These are phyloP conservation scores for Sakesphorus luctuosus DNA, from an alignment of 2,113 vertebrate species.

Conservation along the genomic window DNA sequence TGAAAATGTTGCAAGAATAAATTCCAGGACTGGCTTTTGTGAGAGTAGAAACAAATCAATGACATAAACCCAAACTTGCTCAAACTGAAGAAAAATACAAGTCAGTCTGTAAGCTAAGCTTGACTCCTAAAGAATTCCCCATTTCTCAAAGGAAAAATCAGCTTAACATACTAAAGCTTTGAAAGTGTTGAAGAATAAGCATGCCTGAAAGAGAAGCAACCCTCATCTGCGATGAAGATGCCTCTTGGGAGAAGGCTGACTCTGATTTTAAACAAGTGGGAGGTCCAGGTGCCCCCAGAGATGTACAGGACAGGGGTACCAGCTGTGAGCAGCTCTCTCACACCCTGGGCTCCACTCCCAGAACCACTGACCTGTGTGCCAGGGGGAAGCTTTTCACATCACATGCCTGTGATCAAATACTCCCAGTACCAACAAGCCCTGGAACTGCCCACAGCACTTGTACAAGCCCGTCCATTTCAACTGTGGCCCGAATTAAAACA, in stretches of 20 bases:
- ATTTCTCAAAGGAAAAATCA: neutral
- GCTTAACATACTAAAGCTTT: neutral
- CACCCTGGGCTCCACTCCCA: neutral
- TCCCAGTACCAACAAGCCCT: neutral
- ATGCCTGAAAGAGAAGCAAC: neutral
- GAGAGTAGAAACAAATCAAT: neutral
- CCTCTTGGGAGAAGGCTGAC: neutral
- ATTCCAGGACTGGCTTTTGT: neutral
- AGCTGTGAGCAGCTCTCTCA: neutral
- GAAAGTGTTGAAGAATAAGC: neutral
- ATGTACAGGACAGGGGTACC: fast-evolving
- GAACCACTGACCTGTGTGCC: neutral
- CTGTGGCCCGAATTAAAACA: neutral
- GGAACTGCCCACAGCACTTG: neutral
- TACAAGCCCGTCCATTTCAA: neutral
- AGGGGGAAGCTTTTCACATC: neutral
- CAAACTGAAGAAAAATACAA: neutral
- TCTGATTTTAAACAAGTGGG: fast-evolving
- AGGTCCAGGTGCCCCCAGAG: neutral
- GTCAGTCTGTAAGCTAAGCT: neutral
- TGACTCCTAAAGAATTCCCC: neutral
- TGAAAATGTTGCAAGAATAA: neutral
- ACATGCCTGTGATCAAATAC: neutral
- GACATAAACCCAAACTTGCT: neutral
- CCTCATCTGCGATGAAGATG: neutral